Evolutionary conservation across 1,140 invertebrate genomes (phyloP).

Genomic region (Drosophila jambulina): DNA sequence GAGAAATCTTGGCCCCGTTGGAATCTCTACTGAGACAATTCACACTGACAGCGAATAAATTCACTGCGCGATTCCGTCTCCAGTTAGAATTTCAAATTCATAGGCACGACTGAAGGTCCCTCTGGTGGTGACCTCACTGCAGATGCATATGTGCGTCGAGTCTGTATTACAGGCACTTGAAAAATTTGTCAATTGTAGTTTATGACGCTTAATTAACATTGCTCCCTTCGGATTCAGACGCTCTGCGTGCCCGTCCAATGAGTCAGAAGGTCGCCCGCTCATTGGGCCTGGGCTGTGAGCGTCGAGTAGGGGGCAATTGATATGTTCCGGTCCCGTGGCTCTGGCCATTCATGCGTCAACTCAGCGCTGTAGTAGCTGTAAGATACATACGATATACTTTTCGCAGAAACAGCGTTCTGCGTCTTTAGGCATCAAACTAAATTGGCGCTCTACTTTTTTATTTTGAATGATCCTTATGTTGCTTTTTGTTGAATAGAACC

Average conservation of each 20-base stretch:
- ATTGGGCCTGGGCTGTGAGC: constrained; percentile 13
- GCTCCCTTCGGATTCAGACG: constrained; percentile 24
- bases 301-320: constrained; percentile 55
- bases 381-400: constrained; percentile 41
- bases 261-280: constrained; percentile 67
- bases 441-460: constrained; percentile 5
- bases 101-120: constrained; percentile 13
- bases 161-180: constrained; percentile 17
- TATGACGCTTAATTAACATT: constrained; percentile 61
- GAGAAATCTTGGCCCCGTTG: constrained; percentile 12
- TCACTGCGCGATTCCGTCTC: constrained; percentile 3
- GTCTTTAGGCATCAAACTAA: constrained; percentile 6
- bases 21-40: constrained; percentile 25
- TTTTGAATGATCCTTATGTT: constrained; percentile 22
- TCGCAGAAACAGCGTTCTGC: constrained; percentile 1
- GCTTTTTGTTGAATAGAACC: constrained; percentile 16
- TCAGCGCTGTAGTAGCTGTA: constrained; percentile 6
- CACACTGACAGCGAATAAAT: constrained; percentile 24
- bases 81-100: constrained; percentile 27
- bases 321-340: constrained; percentile 72
- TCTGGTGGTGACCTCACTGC: constrained; percentile 41
- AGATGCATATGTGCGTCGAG: constrained; percentile 14
- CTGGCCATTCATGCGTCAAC: constrained; percentile 58
- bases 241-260: constrained; percentile 32
- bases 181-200: constrained; percentile 66